Conservation (phyloP, 2,888 invertebrate genomes). For the Dynastes hyllus region DNA sequence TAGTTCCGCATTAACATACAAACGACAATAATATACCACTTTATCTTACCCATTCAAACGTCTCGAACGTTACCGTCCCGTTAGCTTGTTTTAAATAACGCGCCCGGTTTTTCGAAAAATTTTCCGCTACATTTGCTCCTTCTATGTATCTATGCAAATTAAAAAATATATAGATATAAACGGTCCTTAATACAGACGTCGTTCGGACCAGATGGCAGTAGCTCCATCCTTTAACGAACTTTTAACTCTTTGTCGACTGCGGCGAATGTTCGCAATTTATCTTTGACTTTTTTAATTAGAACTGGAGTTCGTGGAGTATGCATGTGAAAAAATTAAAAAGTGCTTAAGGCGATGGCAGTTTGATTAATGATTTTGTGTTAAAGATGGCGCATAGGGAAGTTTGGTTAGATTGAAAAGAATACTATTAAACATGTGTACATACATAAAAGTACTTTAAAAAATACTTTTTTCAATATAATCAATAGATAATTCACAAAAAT, state of each 20-base stretch:
- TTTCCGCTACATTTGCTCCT: conserved; percentile 48
- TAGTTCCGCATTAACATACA: conserved; percentile 46
- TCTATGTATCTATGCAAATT: conserved; percentile 50
- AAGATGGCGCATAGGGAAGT: background rate
- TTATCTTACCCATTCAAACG: conserved; percentile 52
- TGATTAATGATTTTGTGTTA: background rate
- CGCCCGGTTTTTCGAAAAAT: conserved; percentile 33
- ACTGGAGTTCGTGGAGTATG: background rate
- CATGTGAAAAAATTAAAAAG: conserved; percentile 20
- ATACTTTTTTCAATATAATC: too few species aligned
- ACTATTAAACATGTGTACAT: too few species aligned
- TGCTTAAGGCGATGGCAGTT: background rate
- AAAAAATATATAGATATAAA: conserved; percentile 51
- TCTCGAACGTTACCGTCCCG: conserved; percentile 42
- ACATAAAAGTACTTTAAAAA: too few species aligned
- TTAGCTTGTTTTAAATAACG: conserved; percentile 38
- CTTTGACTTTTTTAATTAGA: conserved; percentile 43
- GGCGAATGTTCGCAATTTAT: conserved; percentile 21
- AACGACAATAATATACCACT: conserved; percentile 47
- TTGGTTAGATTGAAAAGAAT: too few species aligned
- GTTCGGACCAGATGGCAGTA: conserved; percentile 43
- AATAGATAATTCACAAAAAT: too few species aligned
- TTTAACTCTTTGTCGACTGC: conserved; percentile 45
- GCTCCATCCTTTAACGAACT: conserved; percentile 24
- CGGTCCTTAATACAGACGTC: conserved; percentile 51